phyloP scores from a whole-genome alignment of 2,113 vertebrate species.

The Mirza zaza region DNA sequence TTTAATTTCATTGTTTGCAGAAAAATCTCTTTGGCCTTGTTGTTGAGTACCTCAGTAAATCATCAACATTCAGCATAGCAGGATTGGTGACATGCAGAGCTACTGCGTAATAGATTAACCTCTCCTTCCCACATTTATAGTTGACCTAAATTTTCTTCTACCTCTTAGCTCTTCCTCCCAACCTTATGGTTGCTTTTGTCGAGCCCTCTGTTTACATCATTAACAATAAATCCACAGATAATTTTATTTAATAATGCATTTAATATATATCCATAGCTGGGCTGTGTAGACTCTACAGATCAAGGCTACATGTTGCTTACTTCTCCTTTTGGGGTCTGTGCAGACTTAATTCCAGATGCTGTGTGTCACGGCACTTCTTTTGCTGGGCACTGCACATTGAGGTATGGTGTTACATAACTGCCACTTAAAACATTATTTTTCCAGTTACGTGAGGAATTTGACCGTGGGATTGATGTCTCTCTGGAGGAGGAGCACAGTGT shows the following conservation, averaged over 20 bases:
- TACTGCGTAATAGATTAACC: neutral
- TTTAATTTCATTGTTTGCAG: conserved; percentile 29
- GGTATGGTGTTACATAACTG: neutral
- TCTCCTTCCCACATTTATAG: neutral
- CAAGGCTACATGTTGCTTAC: neutral
- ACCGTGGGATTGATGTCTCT: conserved; percentile 92
- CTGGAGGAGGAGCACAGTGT: conserved; percentile 95
- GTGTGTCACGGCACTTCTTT: neutral
- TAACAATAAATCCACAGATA: neutral
- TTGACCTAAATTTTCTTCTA: conserved; percentile 7
- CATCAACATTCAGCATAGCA: conserved; percentile 8
- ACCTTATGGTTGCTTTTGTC: neutral
- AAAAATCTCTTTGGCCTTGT: neutral
- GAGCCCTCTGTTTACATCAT: neutral
- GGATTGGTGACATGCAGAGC: neutral
- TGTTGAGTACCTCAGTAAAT: neutral
- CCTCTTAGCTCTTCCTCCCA: neutral
- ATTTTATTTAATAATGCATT: neutral
- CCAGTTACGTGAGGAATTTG: conserved; percentile 95
- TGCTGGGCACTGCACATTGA: neutral
- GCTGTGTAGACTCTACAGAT: neutral
- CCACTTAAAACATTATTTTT: conserved; percentile 60
- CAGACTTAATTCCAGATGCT: neutral
- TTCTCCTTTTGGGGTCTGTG: neutral
- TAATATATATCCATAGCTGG: neutral